A percentile compares a stretch with the other conserved stretches of the same genome.
phyloP scores from a whole-genome alignment of 2,888 invertebrate species.

The Pyrocoelia pectoralis region DNA sequence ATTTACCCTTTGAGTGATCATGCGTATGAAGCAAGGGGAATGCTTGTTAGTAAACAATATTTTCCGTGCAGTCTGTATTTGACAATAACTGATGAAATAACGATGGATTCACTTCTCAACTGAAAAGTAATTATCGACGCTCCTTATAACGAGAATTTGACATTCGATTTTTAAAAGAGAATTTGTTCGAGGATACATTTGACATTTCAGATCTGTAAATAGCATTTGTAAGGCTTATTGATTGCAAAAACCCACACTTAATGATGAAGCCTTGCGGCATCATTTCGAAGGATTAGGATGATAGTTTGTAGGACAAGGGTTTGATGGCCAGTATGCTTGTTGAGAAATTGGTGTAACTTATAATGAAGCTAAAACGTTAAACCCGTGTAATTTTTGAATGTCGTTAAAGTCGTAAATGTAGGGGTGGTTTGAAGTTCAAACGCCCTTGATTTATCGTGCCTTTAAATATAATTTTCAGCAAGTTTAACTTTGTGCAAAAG shows the following conservation, averaged over 20 bases:
- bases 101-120: background rate
- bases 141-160: too few relatives aligned
- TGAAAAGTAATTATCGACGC: background rate
- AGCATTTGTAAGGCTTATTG: slow-evolving; percentile 43
- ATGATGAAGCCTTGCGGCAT: slow-evolving; percentile 43
- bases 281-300: slow-evolving; percentile 39
- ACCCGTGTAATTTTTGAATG: slow-evolving; percentile 19
- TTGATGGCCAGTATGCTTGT: slow-evolving; percentile 27
- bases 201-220: slow-evolving; percentile 40
- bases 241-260: slow-evolving; percentile 44
- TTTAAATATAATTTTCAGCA: slow-evolving; percentile 10
- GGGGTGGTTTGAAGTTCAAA: slow-evolving; percentile 2
- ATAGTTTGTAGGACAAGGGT: slow-evolving; percentile 27
- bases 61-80: background rate
- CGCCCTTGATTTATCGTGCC: slow-evolving; percentile 1
- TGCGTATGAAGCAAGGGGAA: slow-evolving; percentile 17
- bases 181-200: slow-evolving; percentile 3
- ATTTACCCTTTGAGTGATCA: slow-evolving; percentile 31
- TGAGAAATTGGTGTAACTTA: slow-evolving; percentile 29
- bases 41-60: slow-evolving; percentile 26
- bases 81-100: background rate
- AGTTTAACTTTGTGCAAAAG: background rate
- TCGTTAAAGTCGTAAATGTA: slow-evolving; percentile 2
- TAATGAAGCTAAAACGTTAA: slow-evolving; percentile 25
- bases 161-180: slow-evolving; percentile 5